A percentile compares a stretch with the other conserved stretches of the same genome.
These are phyloP conservation scores for Lampropteryx suffumata DNA, from an alignment of 2,888 invertebrate species.

Conservation along the genomic window DNA sequence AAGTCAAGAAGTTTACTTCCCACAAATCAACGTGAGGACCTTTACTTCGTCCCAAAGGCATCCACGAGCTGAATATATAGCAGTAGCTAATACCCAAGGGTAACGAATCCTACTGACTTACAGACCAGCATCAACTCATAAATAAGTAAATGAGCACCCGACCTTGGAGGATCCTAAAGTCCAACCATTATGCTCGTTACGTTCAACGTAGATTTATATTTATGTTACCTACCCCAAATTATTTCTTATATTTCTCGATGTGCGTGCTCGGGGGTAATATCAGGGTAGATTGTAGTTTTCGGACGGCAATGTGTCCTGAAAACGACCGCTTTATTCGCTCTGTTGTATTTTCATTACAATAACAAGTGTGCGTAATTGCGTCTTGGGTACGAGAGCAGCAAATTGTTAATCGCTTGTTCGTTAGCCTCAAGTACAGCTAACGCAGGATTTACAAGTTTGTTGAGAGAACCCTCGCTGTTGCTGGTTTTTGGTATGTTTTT, in stretches of 20 bases:
- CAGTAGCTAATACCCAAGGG: conserved; percentile 2
- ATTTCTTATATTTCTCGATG: conserved; percentile 18
- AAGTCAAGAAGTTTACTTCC: too few species aligned
- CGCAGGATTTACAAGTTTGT: not conserved
- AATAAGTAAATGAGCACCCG: conserved; percentile 28
- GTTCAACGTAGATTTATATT: conserved; percentile 28
- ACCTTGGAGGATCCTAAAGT: conserved; percentile 23
- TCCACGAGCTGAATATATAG: not conserved
- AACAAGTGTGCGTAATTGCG: conserved; percentile 33
- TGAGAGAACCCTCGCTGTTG: not conserved
- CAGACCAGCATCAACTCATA: conserved; percentile 20
- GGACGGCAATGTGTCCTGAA: conserved; percentile 32
- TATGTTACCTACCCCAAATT: conserved; percentile 15
- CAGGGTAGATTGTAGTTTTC: conserved; percentile 31
- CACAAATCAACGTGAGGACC: conserved; percentile 14
- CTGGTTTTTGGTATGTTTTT: too few species aligned
- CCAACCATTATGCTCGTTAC: conserved; percentile 13
- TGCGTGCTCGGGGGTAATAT: conserved; percentile 47
- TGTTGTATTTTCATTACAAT: conserved; percentile 43
- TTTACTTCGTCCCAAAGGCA: conserved; percentile 13
- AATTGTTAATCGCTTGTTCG: conserved; percentile 7
- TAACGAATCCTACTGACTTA: conserved; percentile 11
- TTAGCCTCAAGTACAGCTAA: conserved; percentile 3
- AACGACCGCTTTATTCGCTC: conserved; percentile 40
- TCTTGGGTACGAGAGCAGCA: conserved; percentile 2